Conservation (phyloP, 2,888 invertebrate species). For the Drosophila formosana region DNA sequence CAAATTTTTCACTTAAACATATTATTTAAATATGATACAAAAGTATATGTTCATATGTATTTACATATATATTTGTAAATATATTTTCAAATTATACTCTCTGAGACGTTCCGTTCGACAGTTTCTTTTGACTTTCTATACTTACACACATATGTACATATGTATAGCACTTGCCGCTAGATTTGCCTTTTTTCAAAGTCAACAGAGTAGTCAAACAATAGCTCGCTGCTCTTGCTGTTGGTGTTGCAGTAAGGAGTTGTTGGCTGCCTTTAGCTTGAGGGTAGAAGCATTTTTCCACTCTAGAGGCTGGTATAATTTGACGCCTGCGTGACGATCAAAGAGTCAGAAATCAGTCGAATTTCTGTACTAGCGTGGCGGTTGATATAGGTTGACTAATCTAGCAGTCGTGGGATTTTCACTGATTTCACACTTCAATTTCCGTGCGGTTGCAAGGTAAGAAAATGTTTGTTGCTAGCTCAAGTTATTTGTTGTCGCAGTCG, state of each 20-base stretch:
- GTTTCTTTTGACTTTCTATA: not conserved
- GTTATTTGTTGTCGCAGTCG: conserved; percentile 42
- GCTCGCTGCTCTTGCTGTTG: conserved; percentile 18
- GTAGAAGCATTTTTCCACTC: conserved; percentile 21
- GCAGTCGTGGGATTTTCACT: conserved; percentile 36
- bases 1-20: too few relatives aligned
- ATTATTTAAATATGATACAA: too few relatives aligned
- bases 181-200: conserved; percentile 61
- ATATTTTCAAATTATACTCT: not conserved
- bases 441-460: conserved; percentile 57
- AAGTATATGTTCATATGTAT: too few relatives aligned
- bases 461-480: conserved; percentile 51
- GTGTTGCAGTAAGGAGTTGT: conserved; percentile 16
- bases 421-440: conserved; percentile 79
- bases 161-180: not conserved
- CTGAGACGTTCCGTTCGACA: not conserved
- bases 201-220: conserved; percentile 47
- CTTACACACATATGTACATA: not conserved
- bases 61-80: too few relatives aligned
- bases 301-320: conserved; percentile 57
- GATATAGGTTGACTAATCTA: conserved; percentile 55
- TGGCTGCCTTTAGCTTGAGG: conserved; percentile 21
- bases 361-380: conserved; percentile 20
- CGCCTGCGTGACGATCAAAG: conserved; percentile 55
- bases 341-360: conserved; percentile 64